Conservation (phyloP, 2,113 vertebrate genomes). For the Tenrec ecaudatus region DNA sequence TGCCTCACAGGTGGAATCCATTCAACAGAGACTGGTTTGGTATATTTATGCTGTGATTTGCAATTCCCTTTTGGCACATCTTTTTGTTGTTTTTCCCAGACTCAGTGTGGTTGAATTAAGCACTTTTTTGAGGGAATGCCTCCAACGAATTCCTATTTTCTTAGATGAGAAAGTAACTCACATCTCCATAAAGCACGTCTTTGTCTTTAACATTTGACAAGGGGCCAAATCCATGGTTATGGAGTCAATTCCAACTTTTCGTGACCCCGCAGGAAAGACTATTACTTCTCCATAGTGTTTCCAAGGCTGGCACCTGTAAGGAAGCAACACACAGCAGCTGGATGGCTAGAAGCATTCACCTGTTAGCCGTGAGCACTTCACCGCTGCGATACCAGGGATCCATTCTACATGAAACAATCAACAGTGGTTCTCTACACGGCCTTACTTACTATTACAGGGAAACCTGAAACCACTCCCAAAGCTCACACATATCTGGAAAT, state of each 20-base stretch:
- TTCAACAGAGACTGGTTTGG: too few species aligned
- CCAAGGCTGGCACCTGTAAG: background rate
- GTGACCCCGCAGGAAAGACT: background rate
- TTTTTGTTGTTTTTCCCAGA: background rate
- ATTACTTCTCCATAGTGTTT: background rate
- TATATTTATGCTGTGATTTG: background rate
- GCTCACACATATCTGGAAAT: background rate
- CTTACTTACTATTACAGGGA: background rate
- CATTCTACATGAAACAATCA: background rate
- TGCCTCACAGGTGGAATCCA: too few species aligned
- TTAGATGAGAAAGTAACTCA: background rate
- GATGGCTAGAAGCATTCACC: background rate
- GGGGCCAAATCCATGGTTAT: background rate
- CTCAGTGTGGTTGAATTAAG: background rate
- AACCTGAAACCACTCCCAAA: background rate
- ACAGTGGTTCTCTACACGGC: background rate
- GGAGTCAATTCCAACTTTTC: background rate
- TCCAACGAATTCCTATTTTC: background rate
- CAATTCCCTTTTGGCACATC: background rate
- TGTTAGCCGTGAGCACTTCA: background rate
- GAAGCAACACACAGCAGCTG: background rate
- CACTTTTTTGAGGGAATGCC: background rate
- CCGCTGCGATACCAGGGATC: background rate
- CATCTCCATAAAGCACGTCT: background rate
- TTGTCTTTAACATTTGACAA: background rate